These are phyloP conservation scores for Labrus mixtus DNA, from an alignment of 2,113 vertebrate genomes.

Conservation along the genomic window DNA sequence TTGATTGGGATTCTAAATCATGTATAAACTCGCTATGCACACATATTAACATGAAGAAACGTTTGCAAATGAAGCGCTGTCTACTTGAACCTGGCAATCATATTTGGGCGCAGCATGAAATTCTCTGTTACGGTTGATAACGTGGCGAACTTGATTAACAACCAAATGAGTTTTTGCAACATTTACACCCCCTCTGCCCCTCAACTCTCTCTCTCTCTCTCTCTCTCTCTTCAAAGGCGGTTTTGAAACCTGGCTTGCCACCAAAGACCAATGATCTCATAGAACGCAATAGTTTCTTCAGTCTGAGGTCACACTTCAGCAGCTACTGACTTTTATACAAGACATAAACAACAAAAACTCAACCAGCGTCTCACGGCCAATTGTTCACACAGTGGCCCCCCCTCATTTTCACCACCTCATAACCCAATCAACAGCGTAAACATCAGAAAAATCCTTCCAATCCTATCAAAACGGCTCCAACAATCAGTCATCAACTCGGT, in stretches of 20 bases:
- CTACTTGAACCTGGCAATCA: too few species aligned
- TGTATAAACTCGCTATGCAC: too few species aligned
- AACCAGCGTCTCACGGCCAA: neutral
- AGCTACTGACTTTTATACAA: neutral
- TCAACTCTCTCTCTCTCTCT: neutral
- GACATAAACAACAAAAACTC: conserved; percentile 4
- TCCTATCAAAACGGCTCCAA: neutral
- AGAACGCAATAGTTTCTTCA: conserved; percentile 13
- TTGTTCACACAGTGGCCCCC: too few species aligned
- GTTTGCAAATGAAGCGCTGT: too few species aligned
- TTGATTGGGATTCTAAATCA: too few species aligned
- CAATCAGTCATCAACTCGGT: too few species aligned
- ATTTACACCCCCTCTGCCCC: neutral
- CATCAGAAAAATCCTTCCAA: neutral
- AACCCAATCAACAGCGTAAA: neutral
- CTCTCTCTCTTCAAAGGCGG: neutral
- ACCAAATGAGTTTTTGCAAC: conserved; percentile 3
- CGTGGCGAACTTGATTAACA: conserved; percentile 9
- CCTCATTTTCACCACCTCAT: neutral
- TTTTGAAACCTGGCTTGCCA: conserved; percentile 16
- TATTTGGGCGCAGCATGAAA: neutral
- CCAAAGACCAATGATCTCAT: conserved; percentile 28
- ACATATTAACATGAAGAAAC: too few species aligned
- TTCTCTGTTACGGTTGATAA: neutral
- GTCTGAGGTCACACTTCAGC: conserved; percentile 18